phyloP scores from a whole-genome alignment of 2,113 vertebrate species.

The Corythoichthys intestinalis region DNA sequence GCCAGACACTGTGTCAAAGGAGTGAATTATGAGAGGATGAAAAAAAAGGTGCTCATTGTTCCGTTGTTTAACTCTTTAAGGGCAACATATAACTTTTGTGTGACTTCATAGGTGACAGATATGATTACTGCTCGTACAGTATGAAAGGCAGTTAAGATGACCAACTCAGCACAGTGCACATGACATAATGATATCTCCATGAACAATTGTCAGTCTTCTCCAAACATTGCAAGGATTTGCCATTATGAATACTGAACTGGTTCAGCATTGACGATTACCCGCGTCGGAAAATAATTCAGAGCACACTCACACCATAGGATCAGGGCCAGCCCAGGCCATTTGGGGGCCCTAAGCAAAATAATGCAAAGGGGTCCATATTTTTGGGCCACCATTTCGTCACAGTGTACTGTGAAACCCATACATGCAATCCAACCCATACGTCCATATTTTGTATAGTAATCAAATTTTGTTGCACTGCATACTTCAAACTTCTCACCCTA shows the following conservation, averaged over 20 bases:
- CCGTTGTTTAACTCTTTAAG: background rate
- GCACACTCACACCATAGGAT: no score
- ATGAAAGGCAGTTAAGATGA: background rate
- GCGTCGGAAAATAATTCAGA: no score
- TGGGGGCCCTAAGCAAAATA: no score
- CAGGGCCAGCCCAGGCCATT: no score
- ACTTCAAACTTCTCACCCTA: no score
- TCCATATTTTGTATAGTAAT: no score
- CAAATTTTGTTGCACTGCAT: no score
- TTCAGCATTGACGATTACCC: background rate
- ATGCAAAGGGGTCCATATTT: no score
- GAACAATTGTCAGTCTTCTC: background rate
- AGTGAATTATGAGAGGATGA: background rate
- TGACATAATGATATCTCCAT: background rate
- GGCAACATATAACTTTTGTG: background rate
- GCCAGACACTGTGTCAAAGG: background rate
- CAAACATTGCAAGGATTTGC: background rate
- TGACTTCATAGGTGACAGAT: background rate
- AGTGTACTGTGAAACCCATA: no score
- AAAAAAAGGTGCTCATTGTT: background rate
- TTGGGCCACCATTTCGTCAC: no score
- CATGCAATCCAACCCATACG: no score
- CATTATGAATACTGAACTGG: background rate
- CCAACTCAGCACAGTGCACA: background rate
- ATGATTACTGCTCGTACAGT: background rate